A percentile compares a stretch with the other conserved stretches of the same genome.
phyloP scores from a whole-genome alignment of 2,113 vertebrate genomes.

The Eidolon helvum region DNA sequence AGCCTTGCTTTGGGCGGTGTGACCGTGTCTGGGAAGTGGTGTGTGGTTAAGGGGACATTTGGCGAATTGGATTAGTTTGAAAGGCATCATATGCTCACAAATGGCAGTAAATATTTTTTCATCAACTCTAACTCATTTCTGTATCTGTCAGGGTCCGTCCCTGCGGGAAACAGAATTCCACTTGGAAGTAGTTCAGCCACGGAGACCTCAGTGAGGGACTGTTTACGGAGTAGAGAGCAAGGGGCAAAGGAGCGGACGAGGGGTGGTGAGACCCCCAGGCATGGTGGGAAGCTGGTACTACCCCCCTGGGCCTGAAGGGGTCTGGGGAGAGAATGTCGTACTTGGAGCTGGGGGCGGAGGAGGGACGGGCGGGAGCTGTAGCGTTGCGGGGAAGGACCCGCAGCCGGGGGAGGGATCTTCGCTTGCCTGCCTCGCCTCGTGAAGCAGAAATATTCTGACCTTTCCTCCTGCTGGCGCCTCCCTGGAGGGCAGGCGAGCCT shows the following conservation, averaged over 20 bases:
- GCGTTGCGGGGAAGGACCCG: not conserved
- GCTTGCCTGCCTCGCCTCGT: not conserved
- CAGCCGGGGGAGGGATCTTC: too few relatives aligned
- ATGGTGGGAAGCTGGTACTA: not conserved
- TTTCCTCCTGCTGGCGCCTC: not conserved
- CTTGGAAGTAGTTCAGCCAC: not conserved
- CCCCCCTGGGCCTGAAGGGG: not conserved
- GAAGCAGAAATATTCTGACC: not conserved
- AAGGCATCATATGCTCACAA: not conserved
- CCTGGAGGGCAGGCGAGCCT: not conserved
- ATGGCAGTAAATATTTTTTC: not conserved
- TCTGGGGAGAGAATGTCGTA: not conserved
- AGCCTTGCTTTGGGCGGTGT: not conserved
- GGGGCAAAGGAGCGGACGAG: not conserved
- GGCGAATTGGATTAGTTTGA: not conserved
- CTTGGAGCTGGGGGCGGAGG: not conserved
- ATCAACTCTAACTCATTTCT: not conserved
- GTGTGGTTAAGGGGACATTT: not conserved
- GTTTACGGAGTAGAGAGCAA: not conserved
- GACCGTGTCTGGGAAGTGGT: not conserved
- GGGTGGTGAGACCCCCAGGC: not conserved
- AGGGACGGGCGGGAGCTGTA: not conserved
- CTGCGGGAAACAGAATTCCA: not conserved
- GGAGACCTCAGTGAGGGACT: not conserved
- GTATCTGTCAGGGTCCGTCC: not conserved